These are phyloP conservation scores for Emydoidea blandingii DNA, from an alignment of 2,797 vertebrate species.

Conservation along the genomic window DNA sequence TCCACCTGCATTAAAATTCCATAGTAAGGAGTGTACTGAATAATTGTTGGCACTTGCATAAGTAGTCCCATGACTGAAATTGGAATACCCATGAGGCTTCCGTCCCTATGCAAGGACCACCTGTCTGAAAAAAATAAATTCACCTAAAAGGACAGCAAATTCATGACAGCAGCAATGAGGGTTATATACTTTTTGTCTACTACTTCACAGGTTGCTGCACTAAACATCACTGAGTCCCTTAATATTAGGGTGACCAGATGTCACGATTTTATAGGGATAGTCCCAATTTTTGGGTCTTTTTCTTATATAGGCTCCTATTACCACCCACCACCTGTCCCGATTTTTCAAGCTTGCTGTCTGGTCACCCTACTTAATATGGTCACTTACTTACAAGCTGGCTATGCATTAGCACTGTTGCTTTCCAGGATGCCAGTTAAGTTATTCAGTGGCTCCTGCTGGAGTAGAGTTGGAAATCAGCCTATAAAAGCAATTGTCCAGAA, in stretches of 20 bases:
- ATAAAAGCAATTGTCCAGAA: conserved; percentile 17
- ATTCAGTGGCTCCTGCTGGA: conserved; percentile 19
- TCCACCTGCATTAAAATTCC: conserved; percentile 56
- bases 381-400: not conserved
- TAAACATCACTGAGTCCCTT: too few relatives aligned
- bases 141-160: not conserved
- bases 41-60: conserved; percentile 50
- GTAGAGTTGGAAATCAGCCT: not conserved
- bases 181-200: not conserved
- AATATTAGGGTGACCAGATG: not conserved
- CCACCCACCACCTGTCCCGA: too few relatives aligned
- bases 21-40: conserved; percentile 64
- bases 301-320: too few relatives aligned
- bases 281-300: too few relatives aligned
- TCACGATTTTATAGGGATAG: too few relatives aligned
- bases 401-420: not conserved
- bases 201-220: conserved; percentile 29
- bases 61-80: conserved; percentile 61
- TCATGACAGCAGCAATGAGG: conserved; percentile 22
- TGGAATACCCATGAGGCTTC: conserved; percentile 42
- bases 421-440: not conserved
- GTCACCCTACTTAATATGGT: not conserved
- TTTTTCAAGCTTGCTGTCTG: too few relatives aligned
- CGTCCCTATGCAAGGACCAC: conserved; percentile 36
- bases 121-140: conserved; percentile 39